These are phyloP conservation scores for Drosophila virilis DNA, from an alignment of 1,140 invertebrate species.

Conservation along the genomic window DNA sequence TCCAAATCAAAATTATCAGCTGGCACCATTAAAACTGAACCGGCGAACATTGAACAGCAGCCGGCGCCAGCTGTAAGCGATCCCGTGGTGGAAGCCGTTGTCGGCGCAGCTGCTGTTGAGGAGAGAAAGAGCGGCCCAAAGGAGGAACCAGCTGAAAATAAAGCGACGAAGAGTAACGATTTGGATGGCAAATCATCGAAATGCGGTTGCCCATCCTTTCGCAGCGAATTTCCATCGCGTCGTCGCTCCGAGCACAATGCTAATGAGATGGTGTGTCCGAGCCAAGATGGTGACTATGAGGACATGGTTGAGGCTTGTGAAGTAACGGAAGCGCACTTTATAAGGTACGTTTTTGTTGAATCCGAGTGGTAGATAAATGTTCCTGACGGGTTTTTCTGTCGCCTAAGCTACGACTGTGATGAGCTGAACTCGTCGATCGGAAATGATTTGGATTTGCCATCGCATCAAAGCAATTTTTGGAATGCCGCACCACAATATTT, in stretches of 20 bases:
- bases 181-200: neutral
- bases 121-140: neutral
- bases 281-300: neutral
- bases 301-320: slow-evolving; percentile 49
- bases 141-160: neutral
- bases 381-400: neutral
- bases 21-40: neutral
- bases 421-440: neutral
- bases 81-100: neutral
- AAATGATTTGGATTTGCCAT: neutral
- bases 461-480: neutral
- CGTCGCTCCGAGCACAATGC: slow-evolving; percentile 5
- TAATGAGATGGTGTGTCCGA: neutral
- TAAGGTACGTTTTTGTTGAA: slow-evolving; percentile 27
- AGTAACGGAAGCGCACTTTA: slow-evolving; percentile 53
- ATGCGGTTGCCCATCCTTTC: slow-evolving; percentile 9
- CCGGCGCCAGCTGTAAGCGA: neutral
- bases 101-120: neutral
- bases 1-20: neutral
- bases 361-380: neutral
- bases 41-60: neutral
- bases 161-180: neutral
- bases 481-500: neutral
- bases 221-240: slow-evolving; percentile 38
- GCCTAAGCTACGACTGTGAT: slow-evolving; percentile 1